Base-by-base conservation (phyloP, 2,888 invertebrate species). In the Fragum fragum region DNA sequence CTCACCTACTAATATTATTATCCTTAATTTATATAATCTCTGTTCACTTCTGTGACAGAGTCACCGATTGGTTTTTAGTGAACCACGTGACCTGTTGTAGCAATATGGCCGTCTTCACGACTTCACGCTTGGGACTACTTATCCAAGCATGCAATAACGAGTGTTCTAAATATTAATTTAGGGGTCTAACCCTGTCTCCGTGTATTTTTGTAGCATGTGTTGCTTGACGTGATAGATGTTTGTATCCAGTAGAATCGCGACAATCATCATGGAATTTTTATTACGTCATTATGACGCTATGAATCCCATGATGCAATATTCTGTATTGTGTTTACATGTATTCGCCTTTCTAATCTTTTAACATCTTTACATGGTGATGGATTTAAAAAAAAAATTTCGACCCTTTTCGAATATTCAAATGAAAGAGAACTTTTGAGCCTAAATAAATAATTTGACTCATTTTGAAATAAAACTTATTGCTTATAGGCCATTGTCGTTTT, bases 121-220 rank as follows among this genome's bases (percentile, higher is more conserved):
- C 79, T 32, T 79, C 73, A 79, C 36, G 79, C 59, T 73, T 79
- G 79, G 74, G 42, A 47, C 32, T 1, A 18, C 26, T 53, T 53
- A 28, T 59, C 69, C 70, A 63, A 73, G 69, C 79, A 79, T 79
- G 79, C 79, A 79, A 79, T 79, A 79, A 21, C 69, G 52, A 53
- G 79, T 79, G 79, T 79, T 79, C 79, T 79, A 9, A 47, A 18
- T 47, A 21, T 21, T 23, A 23, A 66, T 32, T 16, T 36, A 66
- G 66, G 66, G 66, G 66, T 66, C 42, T 42, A 42, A 66, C 66
- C 66, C 66, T 66, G 23, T 26, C 21, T 66, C 42, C n/a, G 42
- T 66, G 66, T 66, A 66, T 61, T n/a, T 32, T 29, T 61, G 61
- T 61, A 47, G 47, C 47, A 16, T 47, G 5, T 14, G 47, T 9